Conservation (phyloP, 2,113 vertebrate genomes). For the Corythaixoides concolor region DNA sequence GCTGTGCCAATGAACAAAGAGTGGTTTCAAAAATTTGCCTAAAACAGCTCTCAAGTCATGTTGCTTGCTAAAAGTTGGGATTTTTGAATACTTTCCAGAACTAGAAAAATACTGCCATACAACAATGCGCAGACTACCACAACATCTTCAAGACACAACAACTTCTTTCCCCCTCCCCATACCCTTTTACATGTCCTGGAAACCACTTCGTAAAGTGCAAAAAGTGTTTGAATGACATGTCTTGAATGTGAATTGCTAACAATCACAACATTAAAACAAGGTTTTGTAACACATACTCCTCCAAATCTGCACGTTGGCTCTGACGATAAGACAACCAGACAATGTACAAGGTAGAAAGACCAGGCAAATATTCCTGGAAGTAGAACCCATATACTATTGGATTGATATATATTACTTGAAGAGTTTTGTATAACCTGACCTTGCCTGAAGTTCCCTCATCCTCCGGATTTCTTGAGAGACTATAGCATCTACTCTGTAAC, state of each 20-base stretch:
- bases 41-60: neutral
- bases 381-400: neutral
- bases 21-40: neutral
- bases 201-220: neutral
- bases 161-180: neutral
- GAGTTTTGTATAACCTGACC: neutral
- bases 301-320: neutral
- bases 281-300: neutral
- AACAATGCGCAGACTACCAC: neutral
- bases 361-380: neutral
- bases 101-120: neutral
- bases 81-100: neutral
- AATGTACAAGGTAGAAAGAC: neutral
- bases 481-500: neutral
- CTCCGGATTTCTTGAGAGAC: neutral
- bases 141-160: neutral
- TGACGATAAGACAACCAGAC: neutral
- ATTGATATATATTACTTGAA: neutral
- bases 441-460: neutral
- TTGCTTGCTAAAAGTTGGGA: neutral
- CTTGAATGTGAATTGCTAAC: neutral
- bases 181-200: neutral
- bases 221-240: fast-evolving
- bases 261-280: neutral
- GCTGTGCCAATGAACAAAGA: neutral